Conservation (phyloP, 2,888 invertebrate genomes). For the Drosophila antonietae region DNA sequence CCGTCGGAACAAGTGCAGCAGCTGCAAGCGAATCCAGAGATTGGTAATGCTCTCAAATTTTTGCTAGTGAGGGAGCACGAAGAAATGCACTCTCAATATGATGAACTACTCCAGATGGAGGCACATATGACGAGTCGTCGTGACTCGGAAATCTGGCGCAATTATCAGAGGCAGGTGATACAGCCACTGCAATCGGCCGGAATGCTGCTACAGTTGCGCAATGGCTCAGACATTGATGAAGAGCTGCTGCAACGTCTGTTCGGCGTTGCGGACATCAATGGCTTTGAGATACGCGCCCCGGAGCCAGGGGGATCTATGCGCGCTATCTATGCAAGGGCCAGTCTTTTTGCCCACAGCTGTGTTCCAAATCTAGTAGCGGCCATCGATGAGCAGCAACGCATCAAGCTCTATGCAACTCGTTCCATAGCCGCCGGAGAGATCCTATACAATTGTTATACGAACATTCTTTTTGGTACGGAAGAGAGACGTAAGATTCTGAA, state of each 20-base stretch:
- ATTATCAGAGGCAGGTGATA: constrained; percentile 85
- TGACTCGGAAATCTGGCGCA: constrained; percentile 86
- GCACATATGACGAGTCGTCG: constrained; percentile 86
- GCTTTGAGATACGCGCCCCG: constrained; percentile 89
- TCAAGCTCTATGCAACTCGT: constrained; percentile 89
- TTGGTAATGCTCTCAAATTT: constrained; percentile 84
- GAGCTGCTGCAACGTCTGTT: constrained; percentile 88
- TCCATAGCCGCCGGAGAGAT: constrained; percentile 87
- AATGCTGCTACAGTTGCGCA: constrained; percentile 58
- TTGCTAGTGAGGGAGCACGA: constrained; percentile 85
- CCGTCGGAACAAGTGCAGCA: constrained; percentile 77
- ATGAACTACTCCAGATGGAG: constrained; percentile 86
- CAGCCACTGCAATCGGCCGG: constrained; percentile 72
- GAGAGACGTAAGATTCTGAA: constrained; percentile 88
- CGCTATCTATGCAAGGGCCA: constrained; percentile 89
- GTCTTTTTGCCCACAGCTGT: constrained; percentile 91
- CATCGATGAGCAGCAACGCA: constrained; percentile 88
- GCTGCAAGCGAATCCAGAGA: constrained; percentile 63
- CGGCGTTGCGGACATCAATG: constrained; percentile 91
- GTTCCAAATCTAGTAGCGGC: constrained; percentile 89
- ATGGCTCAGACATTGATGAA: constrained; percentile 82
- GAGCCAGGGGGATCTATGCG: constrained; percentile 85
- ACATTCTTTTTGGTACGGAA: constrained; percentile 89
- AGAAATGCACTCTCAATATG: constrained; percentile 84
- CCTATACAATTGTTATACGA: constrained; percentile 90